These are phyloP conservation scores for Anastrepha obliqua DNA, from an alignment of 1,140 invertebrate genomes.

Conservation along the genomic window DNA sequence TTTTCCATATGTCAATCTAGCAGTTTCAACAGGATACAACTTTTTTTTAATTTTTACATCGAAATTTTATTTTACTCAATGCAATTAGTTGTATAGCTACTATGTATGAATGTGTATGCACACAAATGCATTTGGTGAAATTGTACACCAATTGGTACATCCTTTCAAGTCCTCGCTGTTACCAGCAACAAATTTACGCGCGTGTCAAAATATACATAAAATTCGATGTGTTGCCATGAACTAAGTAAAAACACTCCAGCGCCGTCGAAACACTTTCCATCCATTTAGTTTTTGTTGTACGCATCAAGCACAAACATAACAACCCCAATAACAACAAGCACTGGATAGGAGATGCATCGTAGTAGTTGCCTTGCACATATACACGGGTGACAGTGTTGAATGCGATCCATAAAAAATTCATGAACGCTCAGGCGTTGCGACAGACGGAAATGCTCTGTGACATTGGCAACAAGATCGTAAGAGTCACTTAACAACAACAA, in stretches of 20 bases:
- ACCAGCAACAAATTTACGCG: no score
- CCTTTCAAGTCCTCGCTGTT: not conserved
- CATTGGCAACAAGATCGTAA: constrained; percentile 1
- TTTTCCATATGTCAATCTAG: no score
- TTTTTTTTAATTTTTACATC: no score
- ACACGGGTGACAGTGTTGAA: constrained; percentile 1
- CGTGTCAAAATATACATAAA: constrained; percentile 46
- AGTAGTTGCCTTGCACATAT: not conserved
- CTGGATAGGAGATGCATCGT: not conserved
- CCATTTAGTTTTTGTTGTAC: constrained; percentile 16
- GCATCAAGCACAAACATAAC: not conserved
- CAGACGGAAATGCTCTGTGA: constrained; percentile 3
- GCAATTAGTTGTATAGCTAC: no score
- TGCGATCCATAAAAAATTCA: constrained; percentile 42
- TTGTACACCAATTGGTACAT: not conserved
- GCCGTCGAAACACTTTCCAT: constrained; percentile 46
- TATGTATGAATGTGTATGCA: no score
- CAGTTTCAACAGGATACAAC: no score
- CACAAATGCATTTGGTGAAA: not conserved
- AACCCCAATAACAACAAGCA: not conserved
- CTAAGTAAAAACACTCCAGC: constrained; percentile 43
- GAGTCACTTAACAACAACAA: constrained; percentile 32
- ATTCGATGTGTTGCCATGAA: constrained; percentile 46
- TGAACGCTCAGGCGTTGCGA: not conserved
- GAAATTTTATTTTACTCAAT: no score